These are phyloP conservation scores for Drosophila subquinaria DNA, from an alignment of 2,888 invertebrate species.

Conservation along the genomic window DNA sequence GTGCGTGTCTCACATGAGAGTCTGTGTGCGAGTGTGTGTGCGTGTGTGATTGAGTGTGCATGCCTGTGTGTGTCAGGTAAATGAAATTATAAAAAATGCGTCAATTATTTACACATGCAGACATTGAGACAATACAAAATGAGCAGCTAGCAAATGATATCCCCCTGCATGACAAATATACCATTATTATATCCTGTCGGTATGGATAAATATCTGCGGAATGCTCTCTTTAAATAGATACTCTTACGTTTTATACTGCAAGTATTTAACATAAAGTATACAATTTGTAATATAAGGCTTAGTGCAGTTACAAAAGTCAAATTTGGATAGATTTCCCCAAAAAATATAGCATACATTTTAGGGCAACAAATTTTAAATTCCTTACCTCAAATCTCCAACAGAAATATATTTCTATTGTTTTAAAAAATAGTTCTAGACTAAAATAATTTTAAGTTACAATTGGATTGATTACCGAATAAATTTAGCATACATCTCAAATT, in stretches of 20 bases:
- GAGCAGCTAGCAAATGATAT: slow-evolving; percentile 17
- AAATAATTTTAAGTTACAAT: no score
- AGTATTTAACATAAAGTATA: neutral
- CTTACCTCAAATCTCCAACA: no score
- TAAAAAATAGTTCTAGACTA: no score
- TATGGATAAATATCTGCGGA: neutral
- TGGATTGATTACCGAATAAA: no score
- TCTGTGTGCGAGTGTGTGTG: slow-evolving; percentile 23
- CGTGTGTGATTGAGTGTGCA: slow-evolving; percentile 26
- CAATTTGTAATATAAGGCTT: no score
- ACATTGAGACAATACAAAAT: slow-evolving; percentile 26
- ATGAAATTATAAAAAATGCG: slow-evolving; percentile 29
- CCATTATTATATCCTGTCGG: neutral
- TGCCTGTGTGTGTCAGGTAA: slow-evolving; percentile 26
- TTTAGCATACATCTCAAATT: no score
- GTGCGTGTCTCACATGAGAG: slow-evolving; percentile 20
- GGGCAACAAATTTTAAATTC: no score
- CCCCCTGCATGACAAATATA: slow-evolving; percentile 1
- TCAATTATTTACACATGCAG: slow-evolving; percentile 44
- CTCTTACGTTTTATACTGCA: neutral
- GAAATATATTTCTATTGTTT: no score
- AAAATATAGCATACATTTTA: neutral
- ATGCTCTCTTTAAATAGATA: neutral
- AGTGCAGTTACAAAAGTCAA: no score
- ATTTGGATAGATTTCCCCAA: no score